These are phyloP conservation scores for Xenus cinereus DNA, from an alignment of 2,113 vertebrate genomes.

Conservation along the genomic window DNA sequence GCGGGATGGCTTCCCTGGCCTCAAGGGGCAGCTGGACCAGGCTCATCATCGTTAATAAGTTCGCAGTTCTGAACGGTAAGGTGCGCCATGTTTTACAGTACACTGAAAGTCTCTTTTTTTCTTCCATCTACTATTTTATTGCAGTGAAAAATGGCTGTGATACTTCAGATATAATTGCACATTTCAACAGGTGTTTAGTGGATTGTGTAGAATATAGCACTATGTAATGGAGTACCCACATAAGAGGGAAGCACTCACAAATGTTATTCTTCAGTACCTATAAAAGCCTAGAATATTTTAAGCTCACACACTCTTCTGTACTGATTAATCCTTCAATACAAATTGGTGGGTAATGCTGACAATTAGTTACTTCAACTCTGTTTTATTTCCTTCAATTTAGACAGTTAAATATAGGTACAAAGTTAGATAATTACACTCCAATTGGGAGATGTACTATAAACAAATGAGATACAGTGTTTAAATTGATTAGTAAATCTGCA, in stretches of 20 bases:
- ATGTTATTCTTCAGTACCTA: neutral
- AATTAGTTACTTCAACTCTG: neutral
- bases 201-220: too few relatives aligned
- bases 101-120: neutral
- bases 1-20: neutral
- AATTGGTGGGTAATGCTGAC: neutral
- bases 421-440: conserved; percentile 21
- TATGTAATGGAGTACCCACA: neutral
- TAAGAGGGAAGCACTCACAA: neutral
- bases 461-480: conserved; percentile 11
- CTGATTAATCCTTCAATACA: neutral
- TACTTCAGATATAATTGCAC: neutral
- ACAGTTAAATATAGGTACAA: conserved; percentile 18
- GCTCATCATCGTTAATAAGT: fast-evolving
- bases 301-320: neutral
- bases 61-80: neutral
- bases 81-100: neutral
- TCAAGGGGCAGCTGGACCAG: neutral
- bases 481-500: conserved; percentile 24
- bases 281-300: neutral
- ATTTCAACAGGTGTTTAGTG: neutral
- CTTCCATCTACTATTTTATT: neutral
- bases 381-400: conserved; percentile 42
- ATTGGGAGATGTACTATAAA: neutral
- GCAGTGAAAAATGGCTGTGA: neutral